A percentile compares a stretch with the other conserved stretches of the same genome.
phyloP scores from a whole-genome alignment of 1,140 invertebrate genomes.

The Drosophila pruinosa region DNA sequence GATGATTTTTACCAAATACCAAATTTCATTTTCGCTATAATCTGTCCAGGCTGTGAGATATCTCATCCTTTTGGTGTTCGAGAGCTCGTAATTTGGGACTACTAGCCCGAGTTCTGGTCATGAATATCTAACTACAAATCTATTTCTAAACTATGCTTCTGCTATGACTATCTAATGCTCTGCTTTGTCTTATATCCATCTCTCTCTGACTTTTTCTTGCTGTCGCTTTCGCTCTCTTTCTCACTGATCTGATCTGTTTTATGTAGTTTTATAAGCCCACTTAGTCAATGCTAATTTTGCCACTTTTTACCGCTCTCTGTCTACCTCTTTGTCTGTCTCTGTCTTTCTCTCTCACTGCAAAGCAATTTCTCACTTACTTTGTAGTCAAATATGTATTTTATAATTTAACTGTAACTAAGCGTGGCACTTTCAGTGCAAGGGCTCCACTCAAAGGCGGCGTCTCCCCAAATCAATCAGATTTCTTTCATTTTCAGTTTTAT shows the following conservation, averaged over 20 bases:
- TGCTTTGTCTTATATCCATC: slow-evolving; percentile 8
- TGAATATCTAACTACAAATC: slow-evolving; percentile 38
- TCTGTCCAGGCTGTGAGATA: neutral
- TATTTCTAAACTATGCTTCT: slow-evolving; percentile 3
- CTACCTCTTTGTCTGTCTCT: slow-evolving; percentile 1
- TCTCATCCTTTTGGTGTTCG: neutral
- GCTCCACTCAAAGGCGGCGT: neutral
- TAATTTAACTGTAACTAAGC: slow-evolving; percentile 15
- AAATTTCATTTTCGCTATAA: slow-evolving; percentile 1
- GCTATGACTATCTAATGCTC: slow-evolving; percentile 17
- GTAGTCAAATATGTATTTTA: slow-evolving; percentile 11
- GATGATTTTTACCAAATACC: neutral
- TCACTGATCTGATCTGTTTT: neutral
- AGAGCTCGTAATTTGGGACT: slow-evolving; percentile 27
- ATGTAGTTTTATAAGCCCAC: slow-evolving; percentile 19
- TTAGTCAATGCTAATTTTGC: slow-evolving; percentile 27
- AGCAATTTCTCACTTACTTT: slow-evolving; percentile 7
- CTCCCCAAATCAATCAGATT: neutral
- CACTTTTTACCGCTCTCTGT: slow-evolving; percentile 30
- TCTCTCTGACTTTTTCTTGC: slow-evolving; percentile 18
- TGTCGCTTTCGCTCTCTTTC: neutral
- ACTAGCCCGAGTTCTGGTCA: slow-evolving; percentile 33
- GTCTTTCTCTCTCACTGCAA: neutral
- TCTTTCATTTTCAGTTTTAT: slow-evolving; percentile 7
- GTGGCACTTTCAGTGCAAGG: neutral